Evolutionary conservation across 2,113 vertebrate species (phyloP).

Genomic region (Oryzias celebensis): DNA sequence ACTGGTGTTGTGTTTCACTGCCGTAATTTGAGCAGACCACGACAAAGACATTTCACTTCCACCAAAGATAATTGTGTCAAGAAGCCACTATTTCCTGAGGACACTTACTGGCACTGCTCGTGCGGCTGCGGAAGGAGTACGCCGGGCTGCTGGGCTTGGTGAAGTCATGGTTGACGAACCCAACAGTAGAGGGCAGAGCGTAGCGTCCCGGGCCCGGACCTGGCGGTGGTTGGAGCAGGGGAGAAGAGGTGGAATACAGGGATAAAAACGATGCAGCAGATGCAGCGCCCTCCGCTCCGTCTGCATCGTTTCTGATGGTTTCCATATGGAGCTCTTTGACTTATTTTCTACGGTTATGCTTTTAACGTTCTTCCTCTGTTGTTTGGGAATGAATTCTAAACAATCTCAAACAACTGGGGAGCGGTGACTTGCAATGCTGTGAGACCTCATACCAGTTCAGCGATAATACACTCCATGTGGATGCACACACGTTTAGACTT

Average conservation of each 20-base stretch:
- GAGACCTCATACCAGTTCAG: constrained; percentile 29
- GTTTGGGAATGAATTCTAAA: constrained; percentile 57
- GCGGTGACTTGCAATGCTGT: constrained; percentile 23
- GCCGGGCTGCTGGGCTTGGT: constrained; percentile 83
- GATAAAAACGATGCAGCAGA: constrained; percentile 51
- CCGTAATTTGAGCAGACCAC: background rate
- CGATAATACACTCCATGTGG: constrained; percentile 53
- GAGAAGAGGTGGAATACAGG: constrained; percentile 16
- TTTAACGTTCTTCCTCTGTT: constrained; percentile 47
- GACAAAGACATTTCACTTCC: background rate
- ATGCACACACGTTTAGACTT: constrained; percentile 13
- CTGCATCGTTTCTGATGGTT: constrained; percentile 48
- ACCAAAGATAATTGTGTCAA: background rate
- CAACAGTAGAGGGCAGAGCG: constrained; percentile 81
- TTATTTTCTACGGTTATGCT: constrained; percentile 62
- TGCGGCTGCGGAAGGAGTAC: constrained; percentile 79
- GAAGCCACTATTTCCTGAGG: background rate
- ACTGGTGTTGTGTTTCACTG: background rate
- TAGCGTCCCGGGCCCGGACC: constrained; percentile 84
- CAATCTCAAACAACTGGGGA: constrained; percentile 47
- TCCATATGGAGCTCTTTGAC: constrained; percentile 63
- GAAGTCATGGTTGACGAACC: constrained; percentile 84
- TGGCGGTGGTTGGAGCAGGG: constrained; percentile 40
- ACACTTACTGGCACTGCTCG: constrained; percentile 72
- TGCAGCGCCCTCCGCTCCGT: constrained; percentile 20